These are phyloP conservation scores for Channa maculata DNA, from an alignment of 2,113 vertebrate species.

Conservation along the genomic window DNA sequence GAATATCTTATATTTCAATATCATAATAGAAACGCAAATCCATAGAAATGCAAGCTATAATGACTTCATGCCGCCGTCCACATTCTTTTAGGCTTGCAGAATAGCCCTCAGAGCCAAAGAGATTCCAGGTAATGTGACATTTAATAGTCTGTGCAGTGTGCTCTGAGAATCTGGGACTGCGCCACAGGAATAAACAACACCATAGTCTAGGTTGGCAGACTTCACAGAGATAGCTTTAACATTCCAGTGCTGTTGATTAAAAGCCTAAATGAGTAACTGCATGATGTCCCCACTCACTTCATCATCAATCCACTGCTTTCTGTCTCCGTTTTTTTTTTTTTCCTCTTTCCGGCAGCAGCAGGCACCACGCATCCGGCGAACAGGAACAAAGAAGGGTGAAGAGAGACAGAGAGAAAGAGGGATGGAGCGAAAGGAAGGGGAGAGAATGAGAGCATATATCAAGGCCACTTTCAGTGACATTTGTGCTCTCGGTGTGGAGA, in stretches of 20 bases:
- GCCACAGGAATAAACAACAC: conserved; percentile 45
- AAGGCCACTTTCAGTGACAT: conserved; percentile 76
- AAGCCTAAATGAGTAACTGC: conserved; percentile 72
- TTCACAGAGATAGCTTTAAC: conserved; percentile 52
- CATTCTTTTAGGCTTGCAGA: conserved; percentile 31
- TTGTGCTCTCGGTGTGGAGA: conserved; percentile 76
- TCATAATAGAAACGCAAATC: background rate
- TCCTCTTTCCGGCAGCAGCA: conserved; percentile 58
- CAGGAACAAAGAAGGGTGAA: conserved; percentile 73
- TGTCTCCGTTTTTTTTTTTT: background rate
- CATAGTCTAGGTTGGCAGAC: conserved; percentile 46
- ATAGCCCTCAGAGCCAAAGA: conserved; percentile 13
- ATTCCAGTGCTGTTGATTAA: conserved; percentile 70
- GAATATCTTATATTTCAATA: background rate
- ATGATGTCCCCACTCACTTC: conserved; percentile 62
- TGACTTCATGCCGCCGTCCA: conserved; percentile 16
- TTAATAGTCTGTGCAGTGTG: conserved; percentile 35
- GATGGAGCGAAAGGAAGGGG: conserved; percentile 79
- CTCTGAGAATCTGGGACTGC: conserved; percentile 28
- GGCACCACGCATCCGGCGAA: conserved; percentile 61
- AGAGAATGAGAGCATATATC: conserved; percentile 79
- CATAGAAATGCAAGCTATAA: conserved; percentile 23
- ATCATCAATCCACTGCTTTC: conserved; percentile 56
- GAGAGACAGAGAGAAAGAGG: conserved; percentile 69
- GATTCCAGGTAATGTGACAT: conserved; percentile 57